These are phyloP conservation scores for Drosophila nasuta DNA, from an alignment of 1,140 invertebrate species.

Conservation along the genomic window DNA sequence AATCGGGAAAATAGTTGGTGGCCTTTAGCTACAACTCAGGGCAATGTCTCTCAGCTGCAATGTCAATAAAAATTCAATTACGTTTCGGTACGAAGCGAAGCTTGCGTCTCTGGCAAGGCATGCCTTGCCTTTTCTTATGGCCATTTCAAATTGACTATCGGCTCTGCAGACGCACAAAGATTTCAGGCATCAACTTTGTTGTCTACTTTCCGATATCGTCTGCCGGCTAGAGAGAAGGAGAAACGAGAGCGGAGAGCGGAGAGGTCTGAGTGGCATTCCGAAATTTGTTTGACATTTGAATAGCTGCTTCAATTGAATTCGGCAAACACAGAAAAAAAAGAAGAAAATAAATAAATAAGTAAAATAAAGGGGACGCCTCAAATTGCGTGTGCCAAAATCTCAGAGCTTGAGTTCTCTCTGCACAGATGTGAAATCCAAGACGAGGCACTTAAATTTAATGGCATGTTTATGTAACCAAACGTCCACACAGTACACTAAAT, in stretches of 20 bases:
- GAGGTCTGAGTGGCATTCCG: slow-evolving; percentile 40
- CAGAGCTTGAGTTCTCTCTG: slow-evolving; percentile 1
- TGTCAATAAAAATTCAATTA: slow-evolving; percentile 83
- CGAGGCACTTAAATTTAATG: slow-evolving; percentile 75
- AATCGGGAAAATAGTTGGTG: slow-evolving; percentile 27
- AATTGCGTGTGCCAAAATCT: slow-evolving; percentile 25
- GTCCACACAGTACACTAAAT: slow-evolving; percentile 55
- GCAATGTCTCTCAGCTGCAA: slow-evolving; percentile 47
- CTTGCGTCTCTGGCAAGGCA: slow-evolving; percentile 42
- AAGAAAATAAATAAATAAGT: background rate
- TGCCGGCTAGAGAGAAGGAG: background rate
- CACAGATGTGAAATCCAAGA: slow-evolving; percentile 51
- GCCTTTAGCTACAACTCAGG: slow-evolving; percentile 16
- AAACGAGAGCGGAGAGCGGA: background rate
- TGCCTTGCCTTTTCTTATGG: slow-evolving; percentile 57
- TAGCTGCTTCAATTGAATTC: slow-evolving; percentile 50
- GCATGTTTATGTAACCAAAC: slow-evolving; percentile 74
- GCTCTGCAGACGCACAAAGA: slow-evolving; percentile 39
- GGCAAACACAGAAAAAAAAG: slow-evolving; percentile 40
- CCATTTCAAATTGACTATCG: slow-evolving; percentile 65
- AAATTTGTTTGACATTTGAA: slow-evolving; percentile 71
- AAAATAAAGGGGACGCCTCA: slow-evolving; percentile 1
- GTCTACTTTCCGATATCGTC: slow-evolving; percentile 39
- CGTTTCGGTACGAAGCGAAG: slow-evolving; percentile 52
- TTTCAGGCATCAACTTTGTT: slow-evolving; percentile 57